A percentile compares a stretch with the other conserved stretches of the same genome.
Evolutionary conservation across 37 sponge, comb jelly and placozoan species (phyloP).

Genomic region (Agelas oroides): DNA sequence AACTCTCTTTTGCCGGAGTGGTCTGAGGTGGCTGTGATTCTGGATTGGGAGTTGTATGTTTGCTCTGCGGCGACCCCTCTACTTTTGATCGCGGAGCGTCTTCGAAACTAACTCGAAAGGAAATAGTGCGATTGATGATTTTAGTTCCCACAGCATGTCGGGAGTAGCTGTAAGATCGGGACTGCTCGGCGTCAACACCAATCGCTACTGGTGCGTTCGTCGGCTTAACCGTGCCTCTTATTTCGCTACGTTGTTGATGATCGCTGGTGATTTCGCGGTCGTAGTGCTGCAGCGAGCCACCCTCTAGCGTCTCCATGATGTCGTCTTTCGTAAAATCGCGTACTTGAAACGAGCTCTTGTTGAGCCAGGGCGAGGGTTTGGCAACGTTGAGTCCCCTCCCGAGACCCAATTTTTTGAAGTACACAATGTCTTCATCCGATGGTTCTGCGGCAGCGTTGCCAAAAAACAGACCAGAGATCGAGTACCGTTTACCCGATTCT

Average conservation of each 20-base stretch:
- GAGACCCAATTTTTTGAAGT: conserved; percentile 33
- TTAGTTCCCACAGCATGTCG: conserved; percentile 37
- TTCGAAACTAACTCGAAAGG: conserved; percentile 34
- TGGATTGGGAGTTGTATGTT: too few species aligned
- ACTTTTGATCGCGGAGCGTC: conserved; percentile 8
- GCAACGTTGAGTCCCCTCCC: conserved; percentile 46
- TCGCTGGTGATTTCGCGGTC: conserved; percentile 28
- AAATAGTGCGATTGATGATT: conserved; percentile 46
- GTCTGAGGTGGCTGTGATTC: too few species aligned
- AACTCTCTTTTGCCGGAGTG: too few species aligned
- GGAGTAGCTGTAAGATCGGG: neutral
- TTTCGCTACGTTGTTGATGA: conserved; percentile 3
- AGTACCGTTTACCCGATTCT: too few species aligned
- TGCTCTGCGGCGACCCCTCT: neutral
- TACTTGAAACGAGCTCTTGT: conserved; percentile 60
- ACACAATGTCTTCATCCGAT: neutral
- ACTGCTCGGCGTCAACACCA: conserved; percentile 47
- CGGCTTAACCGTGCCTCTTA: conserved; percentile 10
- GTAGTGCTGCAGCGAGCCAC: conserved; percentile 51
- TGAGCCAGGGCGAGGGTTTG: conserved; percentile 30
- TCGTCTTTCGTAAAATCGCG: conserved; percentile 7
- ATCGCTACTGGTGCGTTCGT: conserved; percentile 38
- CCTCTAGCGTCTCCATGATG: conserved; percentile 62
- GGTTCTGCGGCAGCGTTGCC: too few species aligned
- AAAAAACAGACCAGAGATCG: too few species aligned